Evolutionary conservation across 1,140 invertebrate species (phyloP).

Genomic region (Lordiphosa mommai): DNA sequence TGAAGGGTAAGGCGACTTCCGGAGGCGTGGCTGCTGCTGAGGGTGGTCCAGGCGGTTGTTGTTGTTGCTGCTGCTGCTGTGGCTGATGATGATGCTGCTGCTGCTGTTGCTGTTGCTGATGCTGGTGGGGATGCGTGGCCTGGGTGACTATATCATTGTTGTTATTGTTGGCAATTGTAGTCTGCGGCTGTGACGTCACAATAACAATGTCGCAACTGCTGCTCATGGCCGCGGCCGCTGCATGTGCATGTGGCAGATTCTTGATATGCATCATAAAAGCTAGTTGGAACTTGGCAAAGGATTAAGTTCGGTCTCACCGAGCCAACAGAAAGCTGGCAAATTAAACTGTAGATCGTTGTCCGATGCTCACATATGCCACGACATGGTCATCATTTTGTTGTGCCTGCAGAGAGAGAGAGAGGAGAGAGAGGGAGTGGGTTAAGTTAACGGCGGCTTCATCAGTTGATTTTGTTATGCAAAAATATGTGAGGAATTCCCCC

Average conservation of each 20-base stretch:
- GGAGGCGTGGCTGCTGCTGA: slow-evolving; percentile 49
- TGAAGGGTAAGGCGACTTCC: slow-evolving; percentile 69
- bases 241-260: slow-evolving; percentile 75
- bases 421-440: slow-evolving; percentile 19
- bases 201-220: slow-evolving; percentile 78
- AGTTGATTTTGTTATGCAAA: slow-evolving; percentile 63
- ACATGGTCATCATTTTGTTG: slow-evolving; percentile 41
- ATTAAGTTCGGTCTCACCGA: not conserved
- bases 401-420: slow-evolving; percentile 48
- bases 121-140: slow-evolving; percentile 57
- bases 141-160: slow-evolving; percentile 72
- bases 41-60: slow-evolving; percentile 47
- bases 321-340: slow-evolving; percentile 34
- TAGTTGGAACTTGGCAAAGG: slow-evolving; percentile 1
- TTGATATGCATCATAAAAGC: slow-evolving; percentile 72
- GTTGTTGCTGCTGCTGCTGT: slow-evolving; percentile 49
- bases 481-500: slow-evolving; percentile 73
- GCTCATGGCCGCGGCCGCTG: slow-evolving; percentile 72
- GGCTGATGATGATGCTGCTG: slow-evolving; percentile 62
- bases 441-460: slow-evolving; percentile 52
- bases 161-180: slow-evolving; percentile 64
- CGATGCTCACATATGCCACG: slow-evolving; percentile 64
- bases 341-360: slow-evolving; percentile 36
- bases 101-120: slow-evolving; percentile 52
- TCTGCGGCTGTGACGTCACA: slow-evolving; percentile 71